Conservation (phyloP, 2,797 vertebrate genomes). For the Tenualosa ilisha region DNA sequence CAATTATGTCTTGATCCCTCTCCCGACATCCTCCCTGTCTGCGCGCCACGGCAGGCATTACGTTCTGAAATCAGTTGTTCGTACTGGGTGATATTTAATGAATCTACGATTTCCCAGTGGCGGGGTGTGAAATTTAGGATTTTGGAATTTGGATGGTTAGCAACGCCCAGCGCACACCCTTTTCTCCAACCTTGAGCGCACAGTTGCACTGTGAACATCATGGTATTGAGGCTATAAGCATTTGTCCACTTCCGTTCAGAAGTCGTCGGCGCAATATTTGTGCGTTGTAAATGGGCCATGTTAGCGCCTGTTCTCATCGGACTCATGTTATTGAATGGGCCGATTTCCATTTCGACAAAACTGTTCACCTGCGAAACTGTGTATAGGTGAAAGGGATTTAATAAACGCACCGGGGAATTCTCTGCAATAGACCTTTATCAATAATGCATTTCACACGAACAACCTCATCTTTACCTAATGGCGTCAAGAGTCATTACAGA, state of each 20-base stretch:
- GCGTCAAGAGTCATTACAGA: background rate
- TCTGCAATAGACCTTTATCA: background rate
- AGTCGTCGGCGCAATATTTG: background rate
- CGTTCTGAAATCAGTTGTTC: background rate
- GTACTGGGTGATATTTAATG: background rate
- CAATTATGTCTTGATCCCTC: background rate
- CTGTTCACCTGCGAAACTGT: background rate
- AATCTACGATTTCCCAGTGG: background rate
- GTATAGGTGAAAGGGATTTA: background rate
- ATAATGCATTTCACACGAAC: background rate
- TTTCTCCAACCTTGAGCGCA: background rate
- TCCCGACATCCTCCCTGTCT: background rate
- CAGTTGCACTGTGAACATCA: background rate
- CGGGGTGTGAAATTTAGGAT: background rate
- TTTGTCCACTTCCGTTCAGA: background rate
- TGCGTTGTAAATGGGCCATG: background rate
- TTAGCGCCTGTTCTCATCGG: background rate
- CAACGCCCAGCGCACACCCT: background rate
- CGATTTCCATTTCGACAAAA: background rate
- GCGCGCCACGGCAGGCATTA: background rate
- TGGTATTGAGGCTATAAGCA: background rate
- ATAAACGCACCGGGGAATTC: background rate
- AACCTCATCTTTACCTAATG: background rate
- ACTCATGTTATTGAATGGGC: background rate
- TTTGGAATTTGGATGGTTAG: background rate